Evolutionary conservation across 2,888 invertebrate species (phyloP), one percentile per base, ranked within the genome.

Genomic region (Chorisops tibialis): DNA sequence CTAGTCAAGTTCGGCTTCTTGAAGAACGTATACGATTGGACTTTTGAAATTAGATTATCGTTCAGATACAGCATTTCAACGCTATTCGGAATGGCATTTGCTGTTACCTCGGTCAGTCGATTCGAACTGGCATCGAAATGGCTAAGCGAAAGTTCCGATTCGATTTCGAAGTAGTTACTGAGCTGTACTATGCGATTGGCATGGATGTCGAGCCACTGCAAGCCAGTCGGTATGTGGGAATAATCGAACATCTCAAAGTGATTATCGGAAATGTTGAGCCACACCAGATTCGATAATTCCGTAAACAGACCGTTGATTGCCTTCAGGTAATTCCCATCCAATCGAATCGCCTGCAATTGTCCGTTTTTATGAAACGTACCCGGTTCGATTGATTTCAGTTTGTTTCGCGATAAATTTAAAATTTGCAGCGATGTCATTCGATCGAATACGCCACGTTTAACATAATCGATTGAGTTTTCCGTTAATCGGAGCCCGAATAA

Each of bases 181-280:
- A 95, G 79, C 74, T 92, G 89, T 70, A 84, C 82, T 68, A 95
- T 89, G 72, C 86, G 84, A 79, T 95, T 95, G 75, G 89, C 90
- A 76, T 93, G 91, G 72, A 94, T 83, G 80, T 95, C 94, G 69
- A 96, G 79, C 91, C 92, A 93, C 76, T 92, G 89, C 68, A 95
- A 82, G 67, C 87, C 87, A 69, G 83, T 81, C 22, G 95, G 94
- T 70, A 95, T 86, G 69, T 91, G 84, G 56, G 88, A 85, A 76
- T 93, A 95, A 79, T 94, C 93, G 80, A 95, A 94, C 84, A 90
- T 88, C 75, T 88, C 87, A 73, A 95, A 83, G 75, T 87, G 86
- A 83, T 95, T 95, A 80, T 93, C 92, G 67, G 93, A 93, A 72
- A 95, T 88, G 80, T 95, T 95, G 64, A 95, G 80, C 91, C 92